Evolutionary conservation across 2,797 vertebrate species (phyloP).

Genomic region (Centroberyx gerrardi): DNA sequence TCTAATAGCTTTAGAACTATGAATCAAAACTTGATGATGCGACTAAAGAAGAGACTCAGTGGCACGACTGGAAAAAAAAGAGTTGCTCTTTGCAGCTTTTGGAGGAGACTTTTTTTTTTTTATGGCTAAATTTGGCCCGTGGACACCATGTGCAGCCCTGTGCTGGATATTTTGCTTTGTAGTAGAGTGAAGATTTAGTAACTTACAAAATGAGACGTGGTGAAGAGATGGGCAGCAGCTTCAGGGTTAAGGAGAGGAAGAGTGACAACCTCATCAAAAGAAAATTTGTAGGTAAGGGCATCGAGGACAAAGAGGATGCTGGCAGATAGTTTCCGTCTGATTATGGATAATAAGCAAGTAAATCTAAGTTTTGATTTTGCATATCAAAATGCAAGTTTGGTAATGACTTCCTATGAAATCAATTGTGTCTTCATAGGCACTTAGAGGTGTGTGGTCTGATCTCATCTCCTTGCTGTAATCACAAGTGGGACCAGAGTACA

Average conservation of each 20-base stretch:
- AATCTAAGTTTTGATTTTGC: constrained; percentile 60
- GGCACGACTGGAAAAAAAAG: constrained; percentile 7
- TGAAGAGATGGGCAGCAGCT: not conserved
- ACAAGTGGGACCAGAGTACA: constrained; percentile 55
- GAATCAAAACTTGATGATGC: too few species aligned
- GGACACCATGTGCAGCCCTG: constrained; percentile 10
- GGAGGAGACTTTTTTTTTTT: constrained; percentile 25
- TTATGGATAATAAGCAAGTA: constrained; percentile 62
- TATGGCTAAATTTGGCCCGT: constrained; percentile 22
- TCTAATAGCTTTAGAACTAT: too few species aligned
- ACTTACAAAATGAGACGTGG: not conserved
- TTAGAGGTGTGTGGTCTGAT: constrained; percentile 64
- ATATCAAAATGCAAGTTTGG: constrained; percentile 30
- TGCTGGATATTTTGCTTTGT: constrained; percentile 5
- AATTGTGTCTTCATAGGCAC: constrained; percentile 47
- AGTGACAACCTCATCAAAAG: constrained; percentile 20
- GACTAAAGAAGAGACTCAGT: constrained; percentile 23
- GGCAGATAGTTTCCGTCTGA: constrained; percentile 34
- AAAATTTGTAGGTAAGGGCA: constrained; percentile 11
- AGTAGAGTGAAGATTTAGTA: constrained; percentile 4
- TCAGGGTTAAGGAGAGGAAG: not conserved
- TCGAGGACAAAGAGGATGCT: constrained; percentile 36
- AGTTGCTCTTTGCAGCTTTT: constrained; percentile 38
- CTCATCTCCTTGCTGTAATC: constrained; percentile 53
- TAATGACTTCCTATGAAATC: constrained; percentile 64